These are phyloP conservation scores for Heteronetta atricapilla DNA, from an alignment of 2,113 vertebrate genomes.

Conservation along the genomic window DNA sequence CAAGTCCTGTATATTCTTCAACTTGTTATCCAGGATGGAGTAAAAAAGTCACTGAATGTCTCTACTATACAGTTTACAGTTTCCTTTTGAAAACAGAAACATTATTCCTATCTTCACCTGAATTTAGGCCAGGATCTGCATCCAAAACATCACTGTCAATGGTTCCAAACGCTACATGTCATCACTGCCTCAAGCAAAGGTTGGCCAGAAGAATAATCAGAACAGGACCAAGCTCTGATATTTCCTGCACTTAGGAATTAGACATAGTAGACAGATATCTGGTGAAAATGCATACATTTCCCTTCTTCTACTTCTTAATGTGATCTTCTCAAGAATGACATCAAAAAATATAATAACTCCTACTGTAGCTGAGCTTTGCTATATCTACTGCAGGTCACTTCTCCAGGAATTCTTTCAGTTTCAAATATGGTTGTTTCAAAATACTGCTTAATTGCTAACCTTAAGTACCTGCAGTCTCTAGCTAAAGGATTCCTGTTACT, in stretches of 20 bases:
- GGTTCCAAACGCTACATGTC: neutral
- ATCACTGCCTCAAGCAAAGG: neutral
- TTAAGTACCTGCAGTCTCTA: neutral
- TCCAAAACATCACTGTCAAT: neutral
- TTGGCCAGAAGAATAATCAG: neutral
- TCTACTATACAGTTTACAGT: neutral
- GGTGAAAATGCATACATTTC: neutral
- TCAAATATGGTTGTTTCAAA: neutral
- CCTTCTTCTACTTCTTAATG: neutral
- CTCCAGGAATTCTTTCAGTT: neutral
- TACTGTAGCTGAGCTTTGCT: neutral
- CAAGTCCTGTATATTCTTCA: neutral
- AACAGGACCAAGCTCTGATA: neutral
- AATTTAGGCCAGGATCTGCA: neutral
- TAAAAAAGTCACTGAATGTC: neutral
- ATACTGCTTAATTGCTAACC: neutral
- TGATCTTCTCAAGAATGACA: neutral
- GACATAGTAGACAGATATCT: rapidly evolving
- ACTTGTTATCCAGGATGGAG: neutral
- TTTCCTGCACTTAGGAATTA: neutral
- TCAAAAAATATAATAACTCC: neutral
- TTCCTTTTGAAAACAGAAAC: neutral
- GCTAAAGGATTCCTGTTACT: neutral
- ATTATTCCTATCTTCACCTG: neutral
- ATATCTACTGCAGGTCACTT: neutral